Percentiles rank a stretch among this genome's conserved stretches.
Conservation (phyloP, 2,888 invertebrate genomes). For the Stenotaenia linearis region DNA sequence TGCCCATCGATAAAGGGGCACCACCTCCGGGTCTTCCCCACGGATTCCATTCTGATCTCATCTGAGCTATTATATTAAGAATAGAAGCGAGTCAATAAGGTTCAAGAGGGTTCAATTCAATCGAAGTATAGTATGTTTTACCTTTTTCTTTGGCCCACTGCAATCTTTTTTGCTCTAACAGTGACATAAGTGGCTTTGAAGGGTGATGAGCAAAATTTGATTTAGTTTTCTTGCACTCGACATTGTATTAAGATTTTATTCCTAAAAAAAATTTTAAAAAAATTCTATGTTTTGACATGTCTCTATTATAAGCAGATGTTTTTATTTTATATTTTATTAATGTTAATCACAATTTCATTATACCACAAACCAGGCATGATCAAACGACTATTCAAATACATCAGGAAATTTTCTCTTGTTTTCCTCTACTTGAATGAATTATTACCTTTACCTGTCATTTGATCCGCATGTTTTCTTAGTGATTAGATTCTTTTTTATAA, state of each 20-base stretch:
- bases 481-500: too few relatives aligned
- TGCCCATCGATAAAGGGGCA: slow-evolving; percentile 40
- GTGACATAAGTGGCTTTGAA: slow-evolving; percentile 48
- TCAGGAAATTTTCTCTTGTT: too few relatives aligned
- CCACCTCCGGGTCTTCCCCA: slow-evolving; percentile 60
- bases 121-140: slow-evolving; percentile 44
- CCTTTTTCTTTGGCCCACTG: slow-evolving; percentile 93
- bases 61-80: slow-evolving; percentile 41
- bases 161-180: slow-evolving; percentile 79
- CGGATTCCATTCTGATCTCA: slow-evolving; percentile 55
- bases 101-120: background rate
- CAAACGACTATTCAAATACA: too few relatives aligned
- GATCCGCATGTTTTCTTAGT: too few relatives aligned
- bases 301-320: too few relatives aligned
- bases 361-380: too few relatives aligned
- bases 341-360: too few relatives aligned
- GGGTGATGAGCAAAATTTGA: background rate
- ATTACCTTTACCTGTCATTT: too few relatives aligned
- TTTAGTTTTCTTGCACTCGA: background rate
- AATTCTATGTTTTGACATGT: too few relatives aligned
- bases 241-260: background rate
- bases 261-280: too few relatives aligned
- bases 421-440: too few relatives aligned
- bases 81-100: background rate
- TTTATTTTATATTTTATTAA: too few relatives aligned